Base-by-base conservation (phyloP, 2,113 vertebrate species). In the Sander lucioperca region DNA sequence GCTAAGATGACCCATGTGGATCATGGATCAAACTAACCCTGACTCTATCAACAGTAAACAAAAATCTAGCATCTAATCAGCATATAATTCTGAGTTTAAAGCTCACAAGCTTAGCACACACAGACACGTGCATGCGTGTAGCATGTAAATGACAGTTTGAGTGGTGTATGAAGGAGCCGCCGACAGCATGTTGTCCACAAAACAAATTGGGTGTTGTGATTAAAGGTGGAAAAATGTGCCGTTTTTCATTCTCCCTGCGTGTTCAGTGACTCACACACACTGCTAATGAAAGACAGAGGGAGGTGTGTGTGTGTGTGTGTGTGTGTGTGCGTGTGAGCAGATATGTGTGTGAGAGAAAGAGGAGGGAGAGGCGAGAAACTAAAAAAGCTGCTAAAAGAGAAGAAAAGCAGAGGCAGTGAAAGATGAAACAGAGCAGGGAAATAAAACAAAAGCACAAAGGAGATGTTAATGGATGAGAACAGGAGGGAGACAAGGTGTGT, bases 141-240 rank as follows among this genome's bases (percentile, higher is more conserved):
- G 64, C 74, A 58, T 75, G 80, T 70, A 70, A 50, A 77, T 78
- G 82, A 87, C 80, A 79, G 74, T 59, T 50, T 57, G 80, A 77
- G 79, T 75, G 15, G 63, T 59, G 83, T 74, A 6, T 21, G 66
- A 74, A 66, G 86, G 63, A 77, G 74, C 67, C 3, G 64, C 47
- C 3, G 53, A 79, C 84, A 83, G 83, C 85, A 19, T 79, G 75
- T 83, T 91, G 86, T 88, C 72, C 80, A 18, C 51, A 43, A 77
- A 87, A 86, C 84, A 90, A 92, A 89, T 87, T 82, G 69, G 59
- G 74, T 80, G 86, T 79, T 23, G 25, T 78, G 74, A 91, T 92
- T 89, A 88, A 89, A 57, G 21, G 14, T 58, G 51, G 33, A 45
- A 64, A 82, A 88, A 86, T 79, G 27, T 83, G 67, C 76, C 39